phyloP scores from a whole-genome alignment of 1,140 invertebrate genomes.

The Drosophila fuyamai region DNA sequence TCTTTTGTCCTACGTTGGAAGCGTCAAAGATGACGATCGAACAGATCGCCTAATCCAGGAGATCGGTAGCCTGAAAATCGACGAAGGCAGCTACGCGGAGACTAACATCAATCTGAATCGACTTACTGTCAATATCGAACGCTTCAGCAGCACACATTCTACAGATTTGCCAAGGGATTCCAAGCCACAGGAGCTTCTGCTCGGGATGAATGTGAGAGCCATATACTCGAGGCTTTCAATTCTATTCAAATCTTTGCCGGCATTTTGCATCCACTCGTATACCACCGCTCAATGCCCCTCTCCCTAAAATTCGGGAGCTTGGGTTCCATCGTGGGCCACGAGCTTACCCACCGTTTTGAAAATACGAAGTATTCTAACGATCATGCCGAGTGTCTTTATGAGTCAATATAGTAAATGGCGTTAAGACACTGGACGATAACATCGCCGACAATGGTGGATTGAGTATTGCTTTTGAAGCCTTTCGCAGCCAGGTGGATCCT shows the following conservation, averaged over 20 bases:
- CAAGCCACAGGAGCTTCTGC: constrained; percentile 51
- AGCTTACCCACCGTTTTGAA: no score
- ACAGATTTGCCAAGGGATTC: constrained; percentile 37
- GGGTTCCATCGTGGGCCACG: constrained; percentile 63
- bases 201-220: constrained; percentile 1
- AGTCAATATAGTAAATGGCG: no score
- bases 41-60: constrained; percentile 43
- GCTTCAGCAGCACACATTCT: constrained; percentile 49
- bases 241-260: constrained; percentile 87
- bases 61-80: constrained; percentile 43
- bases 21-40: no score
- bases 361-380: no score
- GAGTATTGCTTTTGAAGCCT: constrained; percentile 90
- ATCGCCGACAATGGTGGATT: neutral
- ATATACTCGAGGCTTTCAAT: constrained; percentile 40
- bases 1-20: no score
- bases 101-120: constrained; percentile 51
- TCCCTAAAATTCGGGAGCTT: constrained; percentile 67
- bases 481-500: constrained; percentile 82
- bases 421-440: no score
- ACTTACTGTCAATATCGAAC: constrained; percentile 27
- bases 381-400: no score
- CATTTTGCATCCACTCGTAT: constrained; percentile 97
- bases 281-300: constrained; percentile 86
- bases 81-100: constrained; percentile 33